Evolutionary conservation across 2,888 invertebrate genomes (phyloP).

Genomic region (Gerris lacustris): DNA sequence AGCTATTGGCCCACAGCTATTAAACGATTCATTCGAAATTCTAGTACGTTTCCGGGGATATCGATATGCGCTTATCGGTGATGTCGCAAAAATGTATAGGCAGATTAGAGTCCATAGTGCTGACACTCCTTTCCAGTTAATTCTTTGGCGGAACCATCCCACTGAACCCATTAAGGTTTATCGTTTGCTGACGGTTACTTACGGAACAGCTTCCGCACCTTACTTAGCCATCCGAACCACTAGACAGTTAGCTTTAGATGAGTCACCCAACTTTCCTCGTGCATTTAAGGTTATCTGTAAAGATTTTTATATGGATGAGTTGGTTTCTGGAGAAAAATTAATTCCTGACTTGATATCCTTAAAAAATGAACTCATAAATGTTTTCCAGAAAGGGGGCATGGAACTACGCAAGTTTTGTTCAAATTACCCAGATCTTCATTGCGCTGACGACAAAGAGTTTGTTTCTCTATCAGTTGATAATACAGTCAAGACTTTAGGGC

Average conservation of each 20-base stretch:
- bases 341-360: background rate
- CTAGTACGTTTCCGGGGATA: background rate
- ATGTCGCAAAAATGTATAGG: slow-evolving; percentile 7
- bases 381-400: slow-evolving; percentile 5
- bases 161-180: slow-evolving; percentile 1
- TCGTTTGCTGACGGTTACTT: background rate
- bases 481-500: too few species aligned
- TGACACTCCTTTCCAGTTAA: background rate
- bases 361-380: background rate
- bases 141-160: background rate
- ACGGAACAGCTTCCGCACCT: too few species aligned
- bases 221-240: too few species aligned
- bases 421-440: too few species aligned
- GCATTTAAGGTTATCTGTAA: background rate
- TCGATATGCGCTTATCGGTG: background rate
- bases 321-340: background rate
- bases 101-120: background rate
- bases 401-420: background rate
- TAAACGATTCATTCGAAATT: background rate
- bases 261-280: too few species aligned
- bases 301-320: slow-evolving; percentile 2
- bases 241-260: background rate
- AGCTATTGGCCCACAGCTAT: slow-evolving; percentile 1
- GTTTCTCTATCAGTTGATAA: too few species aligned
- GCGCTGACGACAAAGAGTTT: too few species aligned